Percentiles rank a stretch among this genome's conserved stretches.
These are phyloP conservation scores for Scomber colias DNA, from an alignment of 2,113 vertebrate genomes.

Conservation along the genomic window DNA sequence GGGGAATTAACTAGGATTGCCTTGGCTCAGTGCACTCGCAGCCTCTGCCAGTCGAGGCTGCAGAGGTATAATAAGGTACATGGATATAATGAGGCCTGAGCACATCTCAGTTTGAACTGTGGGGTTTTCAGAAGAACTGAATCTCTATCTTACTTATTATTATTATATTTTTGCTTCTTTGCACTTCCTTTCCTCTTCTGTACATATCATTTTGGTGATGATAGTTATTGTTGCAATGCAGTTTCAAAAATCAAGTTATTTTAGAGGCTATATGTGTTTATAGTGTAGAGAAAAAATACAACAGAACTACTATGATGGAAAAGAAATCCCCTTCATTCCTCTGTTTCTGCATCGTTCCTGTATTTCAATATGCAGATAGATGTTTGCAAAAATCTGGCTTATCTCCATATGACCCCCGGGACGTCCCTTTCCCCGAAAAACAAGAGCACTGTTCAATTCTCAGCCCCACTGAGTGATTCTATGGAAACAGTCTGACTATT, in stretches of 20 bases:
- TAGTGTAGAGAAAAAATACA: constrained; percentile 13
- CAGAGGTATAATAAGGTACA: constrained; percentile 72
- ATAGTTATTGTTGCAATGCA: neutral
- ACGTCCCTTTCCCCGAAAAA: constrained; percentile 51
- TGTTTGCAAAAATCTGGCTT: constrained; percentile 72
- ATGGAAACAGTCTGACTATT: constrained; percentile 64
- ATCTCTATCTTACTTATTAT: constrained; percentile 22
- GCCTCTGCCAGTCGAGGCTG: constrained; percentile 70
- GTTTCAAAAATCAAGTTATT: neutral
- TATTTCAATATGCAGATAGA: constrained; percentile 76
- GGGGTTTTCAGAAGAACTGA: neutral
- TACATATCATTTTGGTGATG: neutral
- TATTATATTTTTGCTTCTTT: constrained; percentile 15
- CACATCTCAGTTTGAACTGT: constrained; percentile 59
- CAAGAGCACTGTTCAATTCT: constrained; percentile 63
- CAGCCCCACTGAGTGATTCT: constrained; percentile 57
- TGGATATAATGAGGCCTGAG: constrained; percentile 74
- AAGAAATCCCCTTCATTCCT: constrained; percentile 30
- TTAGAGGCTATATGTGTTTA: neutral
- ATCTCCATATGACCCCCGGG: constrained; percentile 74
- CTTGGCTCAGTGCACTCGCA: constrained; percentile 67
- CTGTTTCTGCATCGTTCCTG: constrained; percentile 30
- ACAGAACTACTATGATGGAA: neutral
- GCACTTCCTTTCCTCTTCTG: constrained; percentile 2
- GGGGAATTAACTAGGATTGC: constrained; percentile 81